These are phyloP conservation scores for Psilopsiagon aurifrons DNA, from an alignment of 2,113 vertebrate species.

Conservation along the genomic window DNA sequence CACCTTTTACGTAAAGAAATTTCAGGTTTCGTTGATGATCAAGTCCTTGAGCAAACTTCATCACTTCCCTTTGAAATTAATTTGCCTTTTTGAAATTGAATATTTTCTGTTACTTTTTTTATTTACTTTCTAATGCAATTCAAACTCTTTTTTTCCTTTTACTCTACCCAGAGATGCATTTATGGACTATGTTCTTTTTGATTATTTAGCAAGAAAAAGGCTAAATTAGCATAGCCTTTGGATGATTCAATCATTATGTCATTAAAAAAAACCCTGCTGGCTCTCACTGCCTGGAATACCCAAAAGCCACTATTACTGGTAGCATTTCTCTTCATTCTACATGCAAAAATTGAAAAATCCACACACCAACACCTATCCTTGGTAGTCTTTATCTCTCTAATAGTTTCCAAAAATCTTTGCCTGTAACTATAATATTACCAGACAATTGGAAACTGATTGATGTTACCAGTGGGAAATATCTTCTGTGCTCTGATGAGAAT, in stretches of 20 bases:
- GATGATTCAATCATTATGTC: neutral
- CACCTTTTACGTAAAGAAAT: neutral
- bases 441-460: neutral
- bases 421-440: neutral
- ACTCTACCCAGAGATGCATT: neutral
- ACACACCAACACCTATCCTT: neutral
- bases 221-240: neutral
- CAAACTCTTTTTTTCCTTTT: neutral
- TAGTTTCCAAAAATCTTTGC: neutral
- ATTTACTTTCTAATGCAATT: neutral
- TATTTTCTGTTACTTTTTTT: neutral
- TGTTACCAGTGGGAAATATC: neutral
- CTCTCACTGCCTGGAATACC: neutral
- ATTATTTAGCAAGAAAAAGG: neutral
- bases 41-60: neutral
- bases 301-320: neutral
- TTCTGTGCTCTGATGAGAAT: neutral
- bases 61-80: slow-evolving; percentile 4
- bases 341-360: neutral
- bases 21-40: neutral
- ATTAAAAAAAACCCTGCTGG: accelerated
- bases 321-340: neutral
- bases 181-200: neutral
- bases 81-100: neutral
- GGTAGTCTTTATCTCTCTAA: neutral